phyloP scores from a whole-genome alignment of 2,797 vertebrate genomes.

The Leuciscus waleckii region DNA sequence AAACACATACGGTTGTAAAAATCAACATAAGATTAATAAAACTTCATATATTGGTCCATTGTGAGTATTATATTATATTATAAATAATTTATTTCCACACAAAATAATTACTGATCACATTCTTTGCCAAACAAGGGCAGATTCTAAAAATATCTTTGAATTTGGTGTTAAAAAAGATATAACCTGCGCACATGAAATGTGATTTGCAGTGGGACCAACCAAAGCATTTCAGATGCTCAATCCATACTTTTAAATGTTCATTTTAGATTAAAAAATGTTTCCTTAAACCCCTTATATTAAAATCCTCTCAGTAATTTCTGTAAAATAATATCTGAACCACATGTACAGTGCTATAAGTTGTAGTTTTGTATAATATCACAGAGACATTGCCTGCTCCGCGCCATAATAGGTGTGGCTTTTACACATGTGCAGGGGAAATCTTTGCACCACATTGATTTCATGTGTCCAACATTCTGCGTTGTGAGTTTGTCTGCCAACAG shows the following conservation, averaged over 20 bases:
- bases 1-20: neutral
- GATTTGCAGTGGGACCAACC: neutral
- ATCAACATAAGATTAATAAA: neutral
- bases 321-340: neutral
- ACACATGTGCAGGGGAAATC: neutral
- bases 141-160: neutral
- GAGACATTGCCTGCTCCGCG: neutral
- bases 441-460: constrained; percentile 12
- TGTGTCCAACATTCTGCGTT: neutral
- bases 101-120: no score
- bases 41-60: neutral
- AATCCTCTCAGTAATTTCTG: no score
- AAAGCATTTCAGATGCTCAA: neutral
- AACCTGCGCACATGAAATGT: neutral
- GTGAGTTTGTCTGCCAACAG: neutral
- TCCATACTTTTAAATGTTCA: no score
- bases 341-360: neutral
- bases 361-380: constrained; percentile 4
- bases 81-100: neutral
- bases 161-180: neutral
- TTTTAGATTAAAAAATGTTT: neutral
- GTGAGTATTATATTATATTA: neutral
- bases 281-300: neutral
- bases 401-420: neutral
- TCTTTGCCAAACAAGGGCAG: neutral